phyloP scores from a whole-genome alignment of 2,113 vertebrate species.

The Tympanuchus pallidicinctus region DNA sequence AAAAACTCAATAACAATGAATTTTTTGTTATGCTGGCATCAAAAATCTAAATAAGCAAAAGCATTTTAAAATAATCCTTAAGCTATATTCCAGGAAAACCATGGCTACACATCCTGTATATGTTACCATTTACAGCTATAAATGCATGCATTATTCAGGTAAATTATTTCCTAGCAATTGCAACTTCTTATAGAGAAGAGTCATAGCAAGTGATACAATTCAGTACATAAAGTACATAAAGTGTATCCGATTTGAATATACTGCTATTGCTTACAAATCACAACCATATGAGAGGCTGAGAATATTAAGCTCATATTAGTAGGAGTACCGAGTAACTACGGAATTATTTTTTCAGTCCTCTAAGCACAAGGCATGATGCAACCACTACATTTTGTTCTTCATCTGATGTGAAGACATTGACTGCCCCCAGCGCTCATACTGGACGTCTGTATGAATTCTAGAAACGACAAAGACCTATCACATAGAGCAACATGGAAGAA shows the following conservation, averaged over 20 bases:
- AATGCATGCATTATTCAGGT: neutral
- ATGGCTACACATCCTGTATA: neutral
- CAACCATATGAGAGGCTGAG: neutral
- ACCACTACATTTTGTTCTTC: neutral
- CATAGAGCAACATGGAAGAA: neutral
- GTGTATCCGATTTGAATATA: neutral
- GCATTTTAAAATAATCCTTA: neutral
- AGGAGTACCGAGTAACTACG: neutral
- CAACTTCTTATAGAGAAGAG: neutral
- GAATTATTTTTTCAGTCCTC: neutral
- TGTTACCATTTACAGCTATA: neutral
- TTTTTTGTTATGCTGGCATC: constrained; percentile 6
- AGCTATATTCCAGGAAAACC: neutral
- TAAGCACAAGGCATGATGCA: neutral
- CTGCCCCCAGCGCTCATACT: neutral
- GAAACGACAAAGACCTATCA: neutral
- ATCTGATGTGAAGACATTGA: neutral
- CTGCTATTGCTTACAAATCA: neutral
- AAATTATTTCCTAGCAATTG: constrained; percentile 8
- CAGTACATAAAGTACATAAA: neutral
- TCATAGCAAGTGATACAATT: neutral
- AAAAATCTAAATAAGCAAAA: neutral
- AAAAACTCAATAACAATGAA: constrained; percentile 52
- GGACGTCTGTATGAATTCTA: neutral
- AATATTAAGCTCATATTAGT: neutral